Evolutionary conservation across 2,113 vertebrate species (phyloP).

Genomic region (Chamaetylas fuelleborni): DNA sequence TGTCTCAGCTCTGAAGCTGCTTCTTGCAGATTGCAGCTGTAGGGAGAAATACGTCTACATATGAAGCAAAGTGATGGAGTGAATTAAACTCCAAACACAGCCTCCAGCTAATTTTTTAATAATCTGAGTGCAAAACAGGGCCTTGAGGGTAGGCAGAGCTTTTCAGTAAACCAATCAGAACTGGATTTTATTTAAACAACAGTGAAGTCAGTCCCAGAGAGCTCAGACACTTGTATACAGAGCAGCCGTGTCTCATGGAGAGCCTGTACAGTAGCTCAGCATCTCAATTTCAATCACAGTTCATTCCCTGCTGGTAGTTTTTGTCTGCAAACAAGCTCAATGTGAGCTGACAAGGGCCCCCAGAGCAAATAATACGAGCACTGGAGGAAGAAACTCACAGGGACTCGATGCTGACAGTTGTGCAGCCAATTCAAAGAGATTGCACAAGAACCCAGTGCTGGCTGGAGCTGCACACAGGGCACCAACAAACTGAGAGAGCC

Average conservation of each 20-base stretch:
- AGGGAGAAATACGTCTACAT: conserved; percentile 35
- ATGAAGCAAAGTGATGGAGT: not conserved
- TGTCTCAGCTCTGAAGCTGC: conserved; percentile 16
- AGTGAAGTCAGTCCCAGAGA: not conserved
- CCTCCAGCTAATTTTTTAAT: conserved; percentile 33
- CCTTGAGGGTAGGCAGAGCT: conserved; percentile 10
- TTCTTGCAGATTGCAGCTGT: conserved; percentile 46
- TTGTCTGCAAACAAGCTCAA: conserved; percentile 56
- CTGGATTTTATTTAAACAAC: conserved; percentile 1
- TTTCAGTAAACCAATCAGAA: conserved; percentile 29
- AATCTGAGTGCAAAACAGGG: not conserved
- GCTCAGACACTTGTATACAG: conserved; percentile 21
- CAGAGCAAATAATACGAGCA: not conserved
- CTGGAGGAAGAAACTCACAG: not conserved
- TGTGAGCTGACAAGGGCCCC: conserved; percentile 27
- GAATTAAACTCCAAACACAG: conserved; percentile 53
- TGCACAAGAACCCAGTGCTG: not conserved
- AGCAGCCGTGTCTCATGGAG: not conserved
- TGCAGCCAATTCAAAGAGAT: not conserved
- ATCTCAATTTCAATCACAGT: conserved; percentile 44
- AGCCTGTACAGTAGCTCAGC: conserved; percentile 36
- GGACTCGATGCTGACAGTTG: not conserved
- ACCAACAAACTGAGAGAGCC: not conserved
- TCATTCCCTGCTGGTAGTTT: conserved; percentile 40
- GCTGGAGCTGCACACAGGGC: not conserved